These are phyloP conservation scores for Nasua narica DNA, from an alignment of 2,797 vertebrate species.

Conservation along the genomic window DNA sequence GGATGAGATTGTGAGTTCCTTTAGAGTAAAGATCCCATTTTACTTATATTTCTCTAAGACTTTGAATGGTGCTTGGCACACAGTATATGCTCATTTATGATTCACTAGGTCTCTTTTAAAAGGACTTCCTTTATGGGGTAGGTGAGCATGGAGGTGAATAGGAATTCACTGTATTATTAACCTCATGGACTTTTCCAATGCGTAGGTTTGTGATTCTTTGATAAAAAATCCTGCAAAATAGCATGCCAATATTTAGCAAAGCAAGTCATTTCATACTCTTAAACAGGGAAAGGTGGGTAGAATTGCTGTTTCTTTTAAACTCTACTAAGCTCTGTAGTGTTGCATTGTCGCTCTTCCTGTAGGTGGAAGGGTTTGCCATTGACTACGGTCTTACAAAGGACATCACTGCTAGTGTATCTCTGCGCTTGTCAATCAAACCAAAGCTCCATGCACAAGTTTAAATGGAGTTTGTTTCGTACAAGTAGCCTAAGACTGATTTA, in stretches of 20 bases:
- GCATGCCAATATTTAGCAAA: not conserved
- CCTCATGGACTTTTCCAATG: not conserved
- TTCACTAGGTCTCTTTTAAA: not conserved
- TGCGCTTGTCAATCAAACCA: not conserved
- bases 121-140: not conserved
- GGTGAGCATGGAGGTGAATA: not conserved
- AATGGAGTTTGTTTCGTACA: not conserved
- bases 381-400: not conserved
- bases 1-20: not conserved
- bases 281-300: not conserved
- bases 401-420: not conserved
- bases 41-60: not conserved
- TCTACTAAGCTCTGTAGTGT: not conserved
- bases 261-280: not conserved
- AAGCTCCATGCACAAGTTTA: not conserved
- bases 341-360: not conserved
- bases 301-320: not conserved
- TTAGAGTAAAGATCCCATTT: not conserved
- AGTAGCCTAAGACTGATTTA: not conserved
- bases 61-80: not conserved
- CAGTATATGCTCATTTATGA: not conserved
- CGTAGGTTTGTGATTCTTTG: not conserved
- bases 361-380: not conserved
- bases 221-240: not conserved
- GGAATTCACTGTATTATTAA: not conserved